Evolutionary conservation across 2,888 invertebrate genomes (phyloP), one percentile per base, ranked within the genome.

Genomic region (Tridacna crocea): DNA sequence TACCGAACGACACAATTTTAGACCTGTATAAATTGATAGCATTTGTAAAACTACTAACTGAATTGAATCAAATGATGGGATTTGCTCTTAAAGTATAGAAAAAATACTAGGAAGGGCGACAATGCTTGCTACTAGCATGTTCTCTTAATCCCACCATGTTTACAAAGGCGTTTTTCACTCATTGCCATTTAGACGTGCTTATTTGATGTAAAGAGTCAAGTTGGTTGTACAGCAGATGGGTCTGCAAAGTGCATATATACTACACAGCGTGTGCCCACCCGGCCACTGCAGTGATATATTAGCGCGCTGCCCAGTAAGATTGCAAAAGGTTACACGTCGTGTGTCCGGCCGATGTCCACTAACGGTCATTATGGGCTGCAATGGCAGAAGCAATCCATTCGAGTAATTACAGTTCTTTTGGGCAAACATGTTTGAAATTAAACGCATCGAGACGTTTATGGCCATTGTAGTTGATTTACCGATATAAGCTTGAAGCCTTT

Each of bases 401-500:
- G 26, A 48, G 77, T 84, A 86, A 86, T 86, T 86, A 81, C 80
- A 74, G 79, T 75, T 75, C 73, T 75, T 74, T 75, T 58, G 75
- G 61, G 63, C 51, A 60, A 58, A 76, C 82, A 82, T 84, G 86
- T 86, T 84, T 82, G 73, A 74, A 80, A 80, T 82, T 80, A 78
- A 83, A 82, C 83, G 74, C 76, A 82, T 80, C 77, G 60, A 48
- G 86, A 86, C 84, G 77, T 86, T 86, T 86, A 86, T 86, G 82
- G 86, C 77, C 27, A 70, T 76, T 80, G 78, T 55, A 46, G 26
- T 66, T 86, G 86, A 86, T 86, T 86, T 86, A 86, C 82, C 46
- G 73, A 51, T 74, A 61, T 78, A 70, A 51, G 51, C 60, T 80
- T 86, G 86, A 79, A 82, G 83, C 79, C 75, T 77, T 75, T 74